Percentiles rank a stretch among this genome's conserved stretches.
phyloP scores from a whole-genome alignment of 2,797 vertebrate genomes.

The Pristis pectinata region DNA sequence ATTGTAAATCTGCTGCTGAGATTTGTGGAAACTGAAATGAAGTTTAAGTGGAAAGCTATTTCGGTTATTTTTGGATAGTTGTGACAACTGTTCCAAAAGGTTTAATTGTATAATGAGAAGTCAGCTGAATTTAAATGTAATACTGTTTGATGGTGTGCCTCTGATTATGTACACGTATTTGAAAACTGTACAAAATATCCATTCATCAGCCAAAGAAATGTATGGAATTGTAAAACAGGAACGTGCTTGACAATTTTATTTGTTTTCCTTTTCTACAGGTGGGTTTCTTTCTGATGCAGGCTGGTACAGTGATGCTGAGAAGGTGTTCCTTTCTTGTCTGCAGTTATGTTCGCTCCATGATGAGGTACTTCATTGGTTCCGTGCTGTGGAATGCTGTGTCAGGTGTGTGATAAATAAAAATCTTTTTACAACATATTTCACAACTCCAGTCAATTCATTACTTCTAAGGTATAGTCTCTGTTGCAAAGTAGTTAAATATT shows the following conservation, averaged over 20 bases:
- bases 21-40: neutral
- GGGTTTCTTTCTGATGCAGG: constrained; percentile 95
- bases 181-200: neutral
- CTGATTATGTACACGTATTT: neutral
- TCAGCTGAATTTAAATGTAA: neutral
- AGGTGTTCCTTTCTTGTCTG: constrained; percentile 94
- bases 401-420: constrained; percentile 60
- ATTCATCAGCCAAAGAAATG: neutral
- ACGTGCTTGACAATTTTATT: neutral
- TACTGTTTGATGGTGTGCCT: neutral
- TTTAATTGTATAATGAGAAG: neutral
- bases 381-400: constrained; percentile 93
- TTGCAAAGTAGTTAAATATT: neutral
- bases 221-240: neutral
- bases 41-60: neutral
- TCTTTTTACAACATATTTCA: neutral
- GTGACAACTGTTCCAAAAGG: neutral
- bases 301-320: constrained; percentile 97
- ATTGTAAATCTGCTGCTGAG: neutral
- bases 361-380: constrained; percentile 92
- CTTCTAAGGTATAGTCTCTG: neutral
- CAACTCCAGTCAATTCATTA: neutral
- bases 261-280: constrained; percentile 56
- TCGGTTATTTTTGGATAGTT: neutral
- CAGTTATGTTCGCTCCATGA: constrained; percentile 92